Conservation (phyloP, 2,888 invertebrate species). For the Homarus gammarus region DNA sequence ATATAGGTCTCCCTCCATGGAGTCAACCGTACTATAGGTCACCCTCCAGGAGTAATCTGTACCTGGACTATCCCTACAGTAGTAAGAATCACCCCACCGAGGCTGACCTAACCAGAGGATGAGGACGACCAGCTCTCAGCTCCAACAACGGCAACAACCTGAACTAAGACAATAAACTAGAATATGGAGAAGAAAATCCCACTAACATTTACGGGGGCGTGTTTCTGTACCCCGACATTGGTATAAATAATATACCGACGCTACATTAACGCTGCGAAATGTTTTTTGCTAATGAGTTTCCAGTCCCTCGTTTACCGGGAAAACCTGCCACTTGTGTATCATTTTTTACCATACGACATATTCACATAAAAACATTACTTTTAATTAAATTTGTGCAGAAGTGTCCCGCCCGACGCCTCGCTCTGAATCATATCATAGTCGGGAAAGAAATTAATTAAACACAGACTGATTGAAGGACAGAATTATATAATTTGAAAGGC, state of each 20-base stretch:
- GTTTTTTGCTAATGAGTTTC: not conserved
- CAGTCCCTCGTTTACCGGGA: not conserved
- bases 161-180: too few relatives aligned
- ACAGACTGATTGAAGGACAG: conserved; percentile 46
- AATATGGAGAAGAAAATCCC: too few relatives aligned
- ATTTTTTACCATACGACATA: not conserved
- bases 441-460: conserved; percentile 54
- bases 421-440: conserved; percentile 13
- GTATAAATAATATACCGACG: not conserved
- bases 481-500: conserved; percentile 34
- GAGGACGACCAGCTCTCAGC: too few relatives aligned
- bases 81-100: too few relatives aligned
- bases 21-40: not conserved
- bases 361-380: conserved; percentile 28
- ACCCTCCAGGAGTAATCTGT: not conserved
- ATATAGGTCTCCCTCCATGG: not conserved
- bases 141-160: too few relatives aligned
- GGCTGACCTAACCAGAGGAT: too few relatives aligned
- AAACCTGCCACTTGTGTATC: not conserved
- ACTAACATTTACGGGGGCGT: too few relatives aligned
- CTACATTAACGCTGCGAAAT: not conserved
- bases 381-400: conserved; percentile 35
- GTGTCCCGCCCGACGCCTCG: conserved; percentile 30
- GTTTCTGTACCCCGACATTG: too few relatives aligned
- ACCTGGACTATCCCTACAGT: not conserved